phyloP scores from a whole-genome alignment of 2,888 invertebrate species.

The Agelastica alni region DNA sequence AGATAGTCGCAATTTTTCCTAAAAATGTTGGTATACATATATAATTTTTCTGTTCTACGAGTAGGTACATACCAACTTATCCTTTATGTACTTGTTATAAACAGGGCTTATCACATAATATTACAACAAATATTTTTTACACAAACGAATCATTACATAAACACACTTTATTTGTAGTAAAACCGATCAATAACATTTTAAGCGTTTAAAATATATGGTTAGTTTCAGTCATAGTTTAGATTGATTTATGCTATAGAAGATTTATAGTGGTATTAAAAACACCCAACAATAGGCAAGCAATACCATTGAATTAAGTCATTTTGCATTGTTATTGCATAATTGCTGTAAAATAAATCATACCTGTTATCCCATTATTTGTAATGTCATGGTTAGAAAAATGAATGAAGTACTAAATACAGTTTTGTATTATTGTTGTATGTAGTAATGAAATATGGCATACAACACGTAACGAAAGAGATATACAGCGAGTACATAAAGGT shows the following conservation, averaged over 20 bases:
- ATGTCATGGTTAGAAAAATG: slow-evolving; percentile 12
- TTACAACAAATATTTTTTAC: too few species aligned
- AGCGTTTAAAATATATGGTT: slow-evolving; percentile 11
- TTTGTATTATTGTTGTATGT: too few species aligned
- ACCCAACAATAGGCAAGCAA: slow-evolving; percentile 17
- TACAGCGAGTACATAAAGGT: too few species aligned
- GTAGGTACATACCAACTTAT: too few species aligned
- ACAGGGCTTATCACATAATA: too few species aligned
- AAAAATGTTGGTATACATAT: too few species aligned
- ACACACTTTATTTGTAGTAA: slow-evolving; percentile 3
- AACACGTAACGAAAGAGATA: too few species aligned
- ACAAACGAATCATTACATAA: too few species aligned
- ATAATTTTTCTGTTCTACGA: too few species aligned
- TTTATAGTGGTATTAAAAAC: slow-evolving; percentile 20
- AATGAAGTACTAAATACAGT: too few species aligned
- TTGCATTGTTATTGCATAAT: slow-evolving; percentile 18
- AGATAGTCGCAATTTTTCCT: too few species aligned
- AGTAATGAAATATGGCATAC: neutral
- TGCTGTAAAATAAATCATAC: slow-evolving; percentile 18
- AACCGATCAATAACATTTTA: slow-evolving; percentile 6
- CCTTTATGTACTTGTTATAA: too few species aligned
- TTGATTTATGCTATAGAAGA: slow-evolving; percentile 18
- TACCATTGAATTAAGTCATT: slow-evolving; percentile 23
- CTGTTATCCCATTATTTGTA: slow-evolving; percentile 18
- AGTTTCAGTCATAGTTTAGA: slow-evolving; percentile 15